Conservation (phyloP, 2,113 vertebrate genomes). For the Porphyrio hochstetteri region DNA sequence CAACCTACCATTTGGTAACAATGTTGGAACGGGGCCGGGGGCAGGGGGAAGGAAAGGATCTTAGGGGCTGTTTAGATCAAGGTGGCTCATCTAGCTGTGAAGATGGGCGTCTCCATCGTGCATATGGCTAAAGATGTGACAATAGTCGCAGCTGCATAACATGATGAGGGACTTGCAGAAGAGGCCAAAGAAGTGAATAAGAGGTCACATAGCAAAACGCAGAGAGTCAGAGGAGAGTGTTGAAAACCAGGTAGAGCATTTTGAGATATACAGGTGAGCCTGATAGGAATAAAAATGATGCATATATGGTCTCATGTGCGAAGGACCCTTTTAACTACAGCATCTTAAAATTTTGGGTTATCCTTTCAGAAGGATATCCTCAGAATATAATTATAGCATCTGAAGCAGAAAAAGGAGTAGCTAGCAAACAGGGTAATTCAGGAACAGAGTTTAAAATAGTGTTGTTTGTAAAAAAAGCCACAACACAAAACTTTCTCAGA, state of each 20-base stretch:
- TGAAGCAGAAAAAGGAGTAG: not conserved
- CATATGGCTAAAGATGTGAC: not conserved
- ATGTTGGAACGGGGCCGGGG: not conserved
- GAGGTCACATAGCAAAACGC: not conserved
- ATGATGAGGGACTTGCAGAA: not conserved
- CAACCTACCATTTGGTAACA: not conserved
- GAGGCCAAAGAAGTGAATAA: not conserved
- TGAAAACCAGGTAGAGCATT: not conserved
- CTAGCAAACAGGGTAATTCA: not conserved
- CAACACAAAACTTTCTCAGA: not conserved
- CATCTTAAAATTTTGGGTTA: not conserved
- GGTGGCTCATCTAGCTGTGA: not conserved
- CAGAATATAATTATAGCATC: not conserved
- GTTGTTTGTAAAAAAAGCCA: not conserved
- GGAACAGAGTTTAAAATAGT: not conserved
- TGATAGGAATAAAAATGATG: not conserved
- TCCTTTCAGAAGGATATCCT: not conserved
- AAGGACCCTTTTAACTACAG: not conserved
- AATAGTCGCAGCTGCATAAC: not conserved
- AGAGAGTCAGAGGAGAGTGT: not conserved
- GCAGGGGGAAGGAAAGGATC: too few relatives aligned
- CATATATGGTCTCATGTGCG: rapidly evolving
- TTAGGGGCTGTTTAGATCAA: not conserved
- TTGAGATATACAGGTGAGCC: not conserved
- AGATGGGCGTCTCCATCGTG: not conserved